Base-by-base conservation (phyloP, 2,888 invertebrate genomes). In the Julus scandinavius region DNA sequence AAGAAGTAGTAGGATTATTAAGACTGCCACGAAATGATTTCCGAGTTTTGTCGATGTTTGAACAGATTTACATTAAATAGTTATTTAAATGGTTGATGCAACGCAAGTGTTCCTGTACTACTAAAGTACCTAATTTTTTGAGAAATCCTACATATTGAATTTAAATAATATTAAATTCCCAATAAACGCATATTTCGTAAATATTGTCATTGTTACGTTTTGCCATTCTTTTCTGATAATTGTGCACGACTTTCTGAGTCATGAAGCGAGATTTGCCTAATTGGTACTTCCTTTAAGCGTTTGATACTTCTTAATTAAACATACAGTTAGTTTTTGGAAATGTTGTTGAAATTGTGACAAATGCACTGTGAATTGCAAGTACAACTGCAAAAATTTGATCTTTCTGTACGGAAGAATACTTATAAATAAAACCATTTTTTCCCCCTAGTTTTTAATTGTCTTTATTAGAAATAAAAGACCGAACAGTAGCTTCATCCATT, bases 41-140 rank as follows among this genome's bases (percentile, higher is more conserved):
- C 9, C 38, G 9, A 72, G 72, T 72, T 72, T 29, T 72, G 72
- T 29, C 29, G 72, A 29, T 29, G 72, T 29, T 17, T 72, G 29
- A 72, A 29, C 72, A 20, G 29, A 72, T 72, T 72, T 72, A 72
- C 72, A 29, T 72, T 72, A 72, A 11, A 72, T 72, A 72, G 72
- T 72, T 72, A 72, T 72, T 29, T 72, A 72, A 72, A 72, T 72
- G 72, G 72, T 72, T 72, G 72, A 72, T 72, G 72, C 72, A 72
- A 72, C n/a, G 72, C 72, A 72, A 72, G 72, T 72, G 72, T 72
- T 72, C 72, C 72, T 72, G 72, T 72, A 72, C 72, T 72, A 72
- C 72, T 29, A 72, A 72, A 72, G 72, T 72, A 72, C 72, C 72
- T 72, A 72, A 72, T 72, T 72, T 45, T 72, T 72, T 72, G 72